Percentiles rank a stretch among this genome's conserved stretches.
These are phyloP conservation scores for Agriopis leucophaearia DNA, from an alignment of 2,888 invertebrate species.

Conservation along the genomic window DNA sequence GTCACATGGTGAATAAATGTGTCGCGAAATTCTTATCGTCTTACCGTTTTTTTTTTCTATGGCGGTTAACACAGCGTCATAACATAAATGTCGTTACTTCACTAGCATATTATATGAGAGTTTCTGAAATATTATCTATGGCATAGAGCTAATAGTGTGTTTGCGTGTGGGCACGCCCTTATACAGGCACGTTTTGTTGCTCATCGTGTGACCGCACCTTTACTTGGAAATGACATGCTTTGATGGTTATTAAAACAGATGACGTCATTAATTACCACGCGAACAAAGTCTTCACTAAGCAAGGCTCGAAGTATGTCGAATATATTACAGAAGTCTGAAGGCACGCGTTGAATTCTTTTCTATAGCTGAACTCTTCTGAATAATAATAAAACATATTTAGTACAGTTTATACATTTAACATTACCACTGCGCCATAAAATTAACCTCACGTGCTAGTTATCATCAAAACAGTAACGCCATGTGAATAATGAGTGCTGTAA, in stretches of 20 bases:
- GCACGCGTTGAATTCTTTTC: conserved; percentile 40
- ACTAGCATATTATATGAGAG: conserved; percentile 76
- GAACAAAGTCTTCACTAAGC: conserved; percentile 1
- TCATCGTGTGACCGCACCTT: conserved; percentile 62
- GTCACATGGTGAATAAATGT: conserved; percentile 49
- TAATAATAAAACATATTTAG: conserved; percentile 10
- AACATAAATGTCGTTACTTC: conserved; percentile 76
- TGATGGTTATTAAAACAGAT: conserved; percentile 50
- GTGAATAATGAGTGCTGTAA: conserved; percentile 52
- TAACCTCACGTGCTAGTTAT: conserved; percentile 37
- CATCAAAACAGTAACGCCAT: conserved; percentile 44
- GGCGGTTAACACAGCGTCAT: conserved; percentile 69
- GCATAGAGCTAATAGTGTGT: conserved; percentile 68
- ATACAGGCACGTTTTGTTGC: conserved; percentile 45
- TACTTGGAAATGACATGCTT: conserved; percentile 47
- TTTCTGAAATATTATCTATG: conserved; percentile 73
- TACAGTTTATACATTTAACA: conserved; percentile 10
- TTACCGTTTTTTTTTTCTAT: conserved; percentile 64
- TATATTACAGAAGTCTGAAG: background rate
- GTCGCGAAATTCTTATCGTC: conserved; percentile 50
- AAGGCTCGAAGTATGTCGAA: background rate
- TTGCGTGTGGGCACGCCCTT: conserved; percentile 79
- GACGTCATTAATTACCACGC: conserved; percentile 40
- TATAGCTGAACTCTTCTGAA: conserved; percentile 14
- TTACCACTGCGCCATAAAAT: conserved; percentile 29